Percentiles rank a stretch among this genome's conserved stretches.
Conservation (phyloP, 2,797 vertebrate species). For the Acipenser ruthenus region DNA sequence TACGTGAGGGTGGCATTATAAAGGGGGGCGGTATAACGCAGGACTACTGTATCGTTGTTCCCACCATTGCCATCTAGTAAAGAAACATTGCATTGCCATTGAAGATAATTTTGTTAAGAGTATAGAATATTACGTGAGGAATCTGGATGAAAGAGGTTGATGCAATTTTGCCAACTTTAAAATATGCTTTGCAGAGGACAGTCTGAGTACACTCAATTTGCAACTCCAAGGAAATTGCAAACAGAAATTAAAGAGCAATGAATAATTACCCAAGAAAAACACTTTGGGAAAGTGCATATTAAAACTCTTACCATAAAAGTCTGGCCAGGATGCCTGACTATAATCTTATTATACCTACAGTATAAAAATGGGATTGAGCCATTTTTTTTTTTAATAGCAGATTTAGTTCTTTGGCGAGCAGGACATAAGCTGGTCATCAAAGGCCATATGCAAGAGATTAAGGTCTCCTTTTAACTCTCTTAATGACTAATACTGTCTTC, state of each 20-base stretch:
- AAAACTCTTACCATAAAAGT: constrained; percentile 24
- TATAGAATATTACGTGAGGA: no score
- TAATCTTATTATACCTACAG: constrained; percentile 59
- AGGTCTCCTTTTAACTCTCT: constrained; percentile 38
- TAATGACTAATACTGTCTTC: constrained; percentile 38
- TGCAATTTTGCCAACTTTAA: no score
- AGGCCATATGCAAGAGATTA: constrained; percentile 65
- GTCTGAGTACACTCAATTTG: no score
- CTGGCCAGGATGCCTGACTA: constrained; percentile 28
- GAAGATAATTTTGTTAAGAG: no score
- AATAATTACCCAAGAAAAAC: constrained; percentile 27
- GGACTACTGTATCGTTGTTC: no score
- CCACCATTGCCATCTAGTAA: no score
- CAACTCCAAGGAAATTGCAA: no score
- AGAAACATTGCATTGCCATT: no score
- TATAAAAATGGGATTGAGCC: constrained; percentile 56
- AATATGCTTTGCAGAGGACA: no score
- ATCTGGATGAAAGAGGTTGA: no score
- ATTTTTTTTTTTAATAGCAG: constrained; percentile 46
- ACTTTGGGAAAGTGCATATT: constrained; percentile 23
- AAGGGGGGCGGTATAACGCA: no score
- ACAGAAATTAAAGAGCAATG: background rate
- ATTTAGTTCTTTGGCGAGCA: constrained; percentile 59
- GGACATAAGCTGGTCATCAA: constrained; percentile 56
- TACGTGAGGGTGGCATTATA: no score